Conservation (phyloP, 2,888 invertebrate species). For the Psylliodes chrysocephalus region DNA sequence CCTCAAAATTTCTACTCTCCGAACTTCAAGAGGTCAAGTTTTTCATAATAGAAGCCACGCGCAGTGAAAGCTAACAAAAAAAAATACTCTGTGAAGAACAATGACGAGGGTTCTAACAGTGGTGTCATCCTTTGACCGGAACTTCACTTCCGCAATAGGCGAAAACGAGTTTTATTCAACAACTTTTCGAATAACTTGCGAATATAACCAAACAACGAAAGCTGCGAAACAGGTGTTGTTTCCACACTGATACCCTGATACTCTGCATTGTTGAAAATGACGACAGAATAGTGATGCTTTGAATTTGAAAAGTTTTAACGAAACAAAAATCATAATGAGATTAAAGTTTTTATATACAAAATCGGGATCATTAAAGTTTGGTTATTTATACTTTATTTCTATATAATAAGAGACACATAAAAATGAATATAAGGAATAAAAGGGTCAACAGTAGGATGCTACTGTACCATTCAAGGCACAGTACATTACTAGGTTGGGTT, state of each 20-base stretch:
- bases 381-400: no score
- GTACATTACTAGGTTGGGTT: no score
- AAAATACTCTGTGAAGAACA: conserved; percentile 46
- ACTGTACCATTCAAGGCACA: no score
- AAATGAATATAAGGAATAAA: no score
- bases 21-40: conserved; percentile 32
- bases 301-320: neutral
- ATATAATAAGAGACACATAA: no score
- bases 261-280: neutral
- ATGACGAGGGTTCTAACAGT: conserved; percentile 49
- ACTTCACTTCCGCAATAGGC: conserved; percentile 36
- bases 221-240: conserved; percentile 2
- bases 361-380: no score
- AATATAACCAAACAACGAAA: conserved; percentile 1
- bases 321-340: neutral
- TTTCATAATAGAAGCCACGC: conserved; percentile 44
- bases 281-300: neutral
- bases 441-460: no score
- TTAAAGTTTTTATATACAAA: neutral
- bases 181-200: conserved; percentile 22
- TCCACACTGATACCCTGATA: neutral
- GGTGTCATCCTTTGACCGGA: conserved; percentile 50
- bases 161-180: conserved; percentile 27
- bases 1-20: no score
- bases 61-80: conserved; percentile 37